These are phyloP conservation scores for Heteronetta atricapilla DNA, from an alignment of 2,113 vertebrate species.

Conservation along the genomic window DNA sequence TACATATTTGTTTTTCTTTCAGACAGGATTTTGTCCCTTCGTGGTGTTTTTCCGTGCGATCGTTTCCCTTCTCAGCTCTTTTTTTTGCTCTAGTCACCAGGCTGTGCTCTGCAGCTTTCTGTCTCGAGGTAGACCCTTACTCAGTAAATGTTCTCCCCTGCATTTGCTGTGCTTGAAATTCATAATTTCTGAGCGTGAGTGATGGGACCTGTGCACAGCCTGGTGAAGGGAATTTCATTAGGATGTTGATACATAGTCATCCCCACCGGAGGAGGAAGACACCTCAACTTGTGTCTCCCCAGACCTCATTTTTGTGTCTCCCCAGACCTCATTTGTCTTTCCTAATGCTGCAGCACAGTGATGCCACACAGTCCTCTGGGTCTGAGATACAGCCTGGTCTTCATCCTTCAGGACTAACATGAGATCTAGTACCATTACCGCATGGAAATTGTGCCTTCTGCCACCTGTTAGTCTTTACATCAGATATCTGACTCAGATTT, in stretches of 20 bases:
- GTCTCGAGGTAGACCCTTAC: background rate
- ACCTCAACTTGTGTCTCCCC: background rate
- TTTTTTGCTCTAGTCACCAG: background rate
- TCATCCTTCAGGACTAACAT: background rate
- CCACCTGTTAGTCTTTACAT: background rate
- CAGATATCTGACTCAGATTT: background rate
- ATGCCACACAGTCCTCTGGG: background rate
- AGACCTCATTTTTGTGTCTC: background rate
- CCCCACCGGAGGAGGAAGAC: constrained; percentile 1
- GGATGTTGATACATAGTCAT: background rate
- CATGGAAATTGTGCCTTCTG: background rate
- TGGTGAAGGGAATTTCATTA: background rate
- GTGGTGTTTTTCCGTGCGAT: background rate
- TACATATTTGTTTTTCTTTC: background rate
- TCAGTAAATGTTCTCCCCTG: background rate
- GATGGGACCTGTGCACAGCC: background rate
- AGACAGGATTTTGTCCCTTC: background rate
- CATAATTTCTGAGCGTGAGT: background rate
- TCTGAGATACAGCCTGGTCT: background rate
- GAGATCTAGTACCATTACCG: background rate
- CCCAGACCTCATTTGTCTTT: background rate
- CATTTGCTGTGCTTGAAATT: background rate
- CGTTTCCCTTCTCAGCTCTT: background rate
- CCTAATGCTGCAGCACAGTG: background rate
- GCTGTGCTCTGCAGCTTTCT: background rate